These are phyloP conservation scores for Adelphocoris suturalis DNA, from an alignment of 2,888 invertebrate genomes.

Conservation along the genomic window DNA sequence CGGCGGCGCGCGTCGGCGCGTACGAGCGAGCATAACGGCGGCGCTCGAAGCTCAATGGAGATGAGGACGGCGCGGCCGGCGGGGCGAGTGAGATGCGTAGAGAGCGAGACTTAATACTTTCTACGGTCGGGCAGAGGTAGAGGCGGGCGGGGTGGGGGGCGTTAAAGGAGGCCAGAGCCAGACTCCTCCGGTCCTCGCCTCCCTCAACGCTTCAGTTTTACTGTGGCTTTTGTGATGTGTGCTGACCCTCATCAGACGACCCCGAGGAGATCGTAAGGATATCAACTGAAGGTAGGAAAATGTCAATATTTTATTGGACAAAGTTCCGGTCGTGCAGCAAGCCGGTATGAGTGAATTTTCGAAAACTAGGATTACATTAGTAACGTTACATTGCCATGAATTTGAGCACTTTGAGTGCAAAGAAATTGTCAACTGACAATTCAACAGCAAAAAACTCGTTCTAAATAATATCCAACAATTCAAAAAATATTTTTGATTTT, in stretches of 20 bases:
- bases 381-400: no score
- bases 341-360: no score
- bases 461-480: no score
- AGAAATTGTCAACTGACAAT: no score
- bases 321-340: no score
- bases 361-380: no score
- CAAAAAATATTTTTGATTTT: no score
- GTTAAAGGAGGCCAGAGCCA: conserved; percentile 61
- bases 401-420: no score
- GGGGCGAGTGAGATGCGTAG: not conserved
- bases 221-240: conserved; percentile 63
- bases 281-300: not conserved
- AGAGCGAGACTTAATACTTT: conserved; percentile 60
- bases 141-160: not conserved
- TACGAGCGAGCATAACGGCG: not conserved
- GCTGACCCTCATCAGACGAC: not conserved
- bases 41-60: conserved; percentile 3
- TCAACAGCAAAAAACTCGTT: no score
- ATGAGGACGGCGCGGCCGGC: not conserved
- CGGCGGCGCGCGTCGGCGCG: no score
- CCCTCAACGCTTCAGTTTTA: conserved; percentile 57
- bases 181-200: not conserved
- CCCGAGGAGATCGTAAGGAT: not conserved
- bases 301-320: not conserved
- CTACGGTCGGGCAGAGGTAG: conserved; percentile 26